Evolutionary conservation across 2,797 vertebrate species (phyloP).

Genomic region (Loriculus beryllinus): DNA sequence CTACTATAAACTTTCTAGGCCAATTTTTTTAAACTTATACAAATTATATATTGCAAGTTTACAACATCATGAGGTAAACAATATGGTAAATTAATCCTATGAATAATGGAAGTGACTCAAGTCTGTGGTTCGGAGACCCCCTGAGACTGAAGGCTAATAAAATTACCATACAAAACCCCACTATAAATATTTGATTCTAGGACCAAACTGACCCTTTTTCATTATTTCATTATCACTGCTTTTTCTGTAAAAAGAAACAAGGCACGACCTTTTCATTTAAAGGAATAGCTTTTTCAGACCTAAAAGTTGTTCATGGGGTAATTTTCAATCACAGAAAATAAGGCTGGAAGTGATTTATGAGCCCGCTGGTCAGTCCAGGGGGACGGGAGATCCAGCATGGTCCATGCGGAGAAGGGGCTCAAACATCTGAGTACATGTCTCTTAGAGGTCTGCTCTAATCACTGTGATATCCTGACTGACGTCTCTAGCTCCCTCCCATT

Average conservation of each 20-base stretch:
- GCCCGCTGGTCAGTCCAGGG: background rate
- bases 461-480: background rate
- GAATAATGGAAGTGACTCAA: background rate
- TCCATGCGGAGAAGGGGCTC: fast-evolving
- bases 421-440: background rate
- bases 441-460: background rate
- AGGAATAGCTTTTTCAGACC: background rate
- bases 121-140: background rate
- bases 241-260: background rate
- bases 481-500: background rate
- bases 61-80: background rate
- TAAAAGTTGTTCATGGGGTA: background rate
- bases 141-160: background rate
- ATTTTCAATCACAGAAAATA: background rate
- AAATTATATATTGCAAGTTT: background rate
- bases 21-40: background rate
- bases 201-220: background rate
- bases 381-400: background rate
- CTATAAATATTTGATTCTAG: background rate
- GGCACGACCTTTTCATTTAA: background rate
- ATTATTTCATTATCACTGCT: background rate
- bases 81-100: background rate
- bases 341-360: background rate
- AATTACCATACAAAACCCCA: background rate
- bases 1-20: background rate